These are phyloP conservation scores for Brachypalpus laphriformis DNA, from an alignment of 2,888 invertebrate species.

Conservation along the genomic window DNA sequence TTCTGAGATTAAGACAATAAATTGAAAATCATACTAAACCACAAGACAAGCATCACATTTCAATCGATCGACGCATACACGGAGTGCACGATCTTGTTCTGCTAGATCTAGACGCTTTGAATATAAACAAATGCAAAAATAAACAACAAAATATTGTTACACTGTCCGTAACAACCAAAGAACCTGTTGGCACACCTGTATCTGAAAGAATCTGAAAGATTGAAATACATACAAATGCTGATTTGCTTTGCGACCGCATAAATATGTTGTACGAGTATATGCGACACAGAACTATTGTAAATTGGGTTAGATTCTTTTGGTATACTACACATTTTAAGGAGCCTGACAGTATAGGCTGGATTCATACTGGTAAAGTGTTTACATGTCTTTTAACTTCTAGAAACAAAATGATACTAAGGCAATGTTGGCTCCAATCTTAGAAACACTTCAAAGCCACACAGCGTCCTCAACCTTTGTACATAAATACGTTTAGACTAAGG, in stretches of 20 bases:
- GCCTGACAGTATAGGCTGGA: neutral
- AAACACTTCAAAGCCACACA: no score
- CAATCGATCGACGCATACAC: neutral
- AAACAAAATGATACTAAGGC: no score
- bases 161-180: constrained; percentile 16
- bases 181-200: constrained; percentile 41
- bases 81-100: constrained; percentile 19
- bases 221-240: neutral
- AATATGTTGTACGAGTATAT: neutral
- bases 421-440: no score
- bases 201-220: neutral
- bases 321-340: neutral
- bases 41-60: neutral
- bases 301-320: constrained; percentile 35
- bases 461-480: no score
- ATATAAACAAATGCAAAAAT: neutral
- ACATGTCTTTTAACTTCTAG: no score
- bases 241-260: constrained; percentile 13
- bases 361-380: no score
- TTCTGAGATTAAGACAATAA: neutral
- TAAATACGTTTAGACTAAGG: no score
- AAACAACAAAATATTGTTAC: constrained; percentile 6
- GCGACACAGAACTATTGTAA: neutral
- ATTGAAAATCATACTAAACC: constrained; percentile 8
- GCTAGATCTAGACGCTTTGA: neutral